Evolutionary conservation across 30 jellyfish, hydroid and myxozoan genomes (phyloP), one percentile per base, ranked within the genome.

Genomic region (Nemopilema nomurai): DNA sequence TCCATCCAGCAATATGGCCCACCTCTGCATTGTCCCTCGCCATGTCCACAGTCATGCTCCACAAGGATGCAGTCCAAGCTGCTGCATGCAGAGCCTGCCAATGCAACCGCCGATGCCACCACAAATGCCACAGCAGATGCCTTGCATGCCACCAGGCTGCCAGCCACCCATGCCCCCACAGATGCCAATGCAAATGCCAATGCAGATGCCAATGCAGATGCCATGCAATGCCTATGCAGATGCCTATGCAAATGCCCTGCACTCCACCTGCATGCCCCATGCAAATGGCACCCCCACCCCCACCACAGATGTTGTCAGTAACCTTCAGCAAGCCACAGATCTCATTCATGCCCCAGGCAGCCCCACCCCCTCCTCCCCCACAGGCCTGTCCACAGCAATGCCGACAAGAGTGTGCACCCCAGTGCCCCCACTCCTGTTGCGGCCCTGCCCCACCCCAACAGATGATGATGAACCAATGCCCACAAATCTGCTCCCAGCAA

Each of bases 371-470:
- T 1, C 80, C 95, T 20, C 83, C 87, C 21, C 88, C 93, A 23
- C 85, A 69, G 73, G 81, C 80, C 18, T 77, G 89, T 32, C 82
- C 81, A 16, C 95, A 79, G 62, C 95, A 86, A 68, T 86, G 95
- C 66, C 50, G 80, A 19, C 95, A 76, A 62, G 83, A 86, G 57
- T 77, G 89, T 86, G 80, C 95, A 22, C 95, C 95, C 19, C 95
- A 76, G 67, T 86, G 95, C 63, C 89, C 95, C 7, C 89, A 76
- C 28, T 51, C 85, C 27, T 86, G 89, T 28, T 86, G 95, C 28
- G 95, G 89, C 23, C 95, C 95, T 0, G 89, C 95, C 31, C 51
- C 89, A 16, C 95, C 95, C 33, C 89, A 67, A 67, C 95, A 76
- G 62, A 85, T 82, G 69, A 68, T 77, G 84, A 79, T 76, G 51